Evolutionary conservation across 2,113 vertebrate genomes (phyloP), one percentile per base, ranked within the genome.

Genomic region (Siphamia tubifer): DNA sequence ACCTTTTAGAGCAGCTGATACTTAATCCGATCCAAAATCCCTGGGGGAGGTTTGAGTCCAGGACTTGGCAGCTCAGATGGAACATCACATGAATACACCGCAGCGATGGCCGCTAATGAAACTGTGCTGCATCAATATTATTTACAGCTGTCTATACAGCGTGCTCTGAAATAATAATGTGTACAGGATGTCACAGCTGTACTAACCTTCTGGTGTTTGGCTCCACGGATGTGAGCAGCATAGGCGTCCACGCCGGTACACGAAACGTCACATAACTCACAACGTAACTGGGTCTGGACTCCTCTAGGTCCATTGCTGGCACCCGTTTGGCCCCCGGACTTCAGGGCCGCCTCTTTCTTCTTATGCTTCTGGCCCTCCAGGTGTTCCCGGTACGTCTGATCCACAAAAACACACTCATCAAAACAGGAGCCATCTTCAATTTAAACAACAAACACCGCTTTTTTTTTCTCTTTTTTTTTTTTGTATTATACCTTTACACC

Each of bases 311-410:
- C 90, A 5, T 83, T 81, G 1, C 21, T 87, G 53, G 79, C 28
- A 6, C 79, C 88, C 0, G 83, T 61, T 70, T 85, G 58, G 3
- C 57, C 61, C 6, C 93, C 91, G 19, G 77, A 71, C 69, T 93
- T 93, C 63, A 91, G 81, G 6, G 93, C 90, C 0, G 87, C 75
- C 65, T 93, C 93, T 60, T 95, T 94, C 86, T 96, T 95, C 68
- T 91, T 92, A 84, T 94, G 94, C 82, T 95, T 94, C 79, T 96
- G 94, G 13, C 94, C 91, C 24, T 95, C 93, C 8, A 93, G 91
- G 68, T 92, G 94, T 54, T 95, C 92, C 20, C 83, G 76, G 73
- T 95, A 95, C 0, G 89, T 92, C 95, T 96, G 82, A 31, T n/a
- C 13, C 13, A 68, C 51, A 1, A 62, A 68, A 45, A 34, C 6